These are phyloP conservation scores for Lophochroa leadbeateri DNA, from an alignment of 2,113 vertebrate species.

Conservation along the genomic window DNA sequence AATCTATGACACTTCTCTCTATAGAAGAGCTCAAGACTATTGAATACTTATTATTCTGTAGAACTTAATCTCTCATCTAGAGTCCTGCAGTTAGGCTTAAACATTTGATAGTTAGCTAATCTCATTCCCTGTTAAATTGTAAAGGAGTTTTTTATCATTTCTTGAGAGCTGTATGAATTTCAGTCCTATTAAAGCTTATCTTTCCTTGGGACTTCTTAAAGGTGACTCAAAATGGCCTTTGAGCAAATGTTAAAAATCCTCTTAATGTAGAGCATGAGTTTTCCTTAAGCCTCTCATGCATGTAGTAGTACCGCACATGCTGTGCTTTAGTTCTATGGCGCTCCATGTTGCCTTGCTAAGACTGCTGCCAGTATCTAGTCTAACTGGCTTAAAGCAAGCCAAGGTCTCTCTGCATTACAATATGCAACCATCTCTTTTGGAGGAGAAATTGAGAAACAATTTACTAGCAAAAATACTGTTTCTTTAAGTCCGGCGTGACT, in stretches of 20 bases:
- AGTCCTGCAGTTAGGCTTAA: background rate
- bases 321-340: background rate
- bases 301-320: rapidly evolving
- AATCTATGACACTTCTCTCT: background rate
- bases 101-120: background rate
- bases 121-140: background rate
- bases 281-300: background rate
- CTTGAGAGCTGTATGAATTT: background rate
- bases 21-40: background rate
- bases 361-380: background rate
- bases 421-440: background rate
- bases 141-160: background rate
- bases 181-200: background rate
- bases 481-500: background rate
- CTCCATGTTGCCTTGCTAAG: background rate
- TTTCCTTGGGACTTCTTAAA: background rate
- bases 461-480: background rate
- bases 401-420: background rate
- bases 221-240: background rate
- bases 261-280: background rate
- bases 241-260: background rate
- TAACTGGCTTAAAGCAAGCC: background rate
- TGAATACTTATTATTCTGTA: background rate
- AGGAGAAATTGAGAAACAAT: background rate
- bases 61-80: background rate